Evolutionary conservation across 2,113 vertebrate species (phyloP).

Genomic region (Anas platyrhynchos): DNA sequence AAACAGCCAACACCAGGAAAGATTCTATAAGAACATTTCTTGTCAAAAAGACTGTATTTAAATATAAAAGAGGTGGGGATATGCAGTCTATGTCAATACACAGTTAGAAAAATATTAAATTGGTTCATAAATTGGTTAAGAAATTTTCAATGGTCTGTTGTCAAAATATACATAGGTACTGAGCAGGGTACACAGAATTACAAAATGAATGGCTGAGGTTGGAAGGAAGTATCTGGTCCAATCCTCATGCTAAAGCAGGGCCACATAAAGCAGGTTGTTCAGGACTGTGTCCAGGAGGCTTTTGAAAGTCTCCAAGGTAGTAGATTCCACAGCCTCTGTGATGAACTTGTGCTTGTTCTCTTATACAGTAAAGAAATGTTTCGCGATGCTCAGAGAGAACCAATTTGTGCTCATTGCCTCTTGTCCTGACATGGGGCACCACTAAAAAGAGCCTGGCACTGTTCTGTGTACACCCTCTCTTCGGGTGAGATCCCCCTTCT

Average conservation of each 20-base stretch:
- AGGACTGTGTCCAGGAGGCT: fast-evolving
- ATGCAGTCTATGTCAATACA: not conserved
- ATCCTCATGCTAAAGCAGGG: fast-evolving
- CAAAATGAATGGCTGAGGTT: not conserved
- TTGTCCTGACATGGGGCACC: too few relatives aligned
- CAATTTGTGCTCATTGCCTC: not conserved
- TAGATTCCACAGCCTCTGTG: not conserved
- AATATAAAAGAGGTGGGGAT: not conserved
- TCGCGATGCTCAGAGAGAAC: not conserved
- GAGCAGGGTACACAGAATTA: not conserved
- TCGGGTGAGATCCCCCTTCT: not conserved
- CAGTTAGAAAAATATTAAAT: not conserved
- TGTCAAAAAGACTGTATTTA: not conserved
- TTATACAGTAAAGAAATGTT: not conserved
- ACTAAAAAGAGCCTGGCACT: not conserved
- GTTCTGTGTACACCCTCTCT: fast-evolving
- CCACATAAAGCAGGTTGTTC: not conserved
- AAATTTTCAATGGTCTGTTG: not conserved
- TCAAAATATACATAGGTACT: not conserved
- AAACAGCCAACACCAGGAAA: not conserved
- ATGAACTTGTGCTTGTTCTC: not conserved
- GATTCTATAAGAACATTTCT: not conserved
- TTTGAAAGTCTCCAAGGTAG: not conserved
- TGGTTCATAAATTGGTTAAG: not conserved
- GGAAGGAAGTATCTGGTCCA: not conserved